A percentile compares a stretch with the other conserved stretches of the same genome.
Conservation (phyloP, 2,888 invertebrate species). For the Hemithea aestivaria region DNA sequence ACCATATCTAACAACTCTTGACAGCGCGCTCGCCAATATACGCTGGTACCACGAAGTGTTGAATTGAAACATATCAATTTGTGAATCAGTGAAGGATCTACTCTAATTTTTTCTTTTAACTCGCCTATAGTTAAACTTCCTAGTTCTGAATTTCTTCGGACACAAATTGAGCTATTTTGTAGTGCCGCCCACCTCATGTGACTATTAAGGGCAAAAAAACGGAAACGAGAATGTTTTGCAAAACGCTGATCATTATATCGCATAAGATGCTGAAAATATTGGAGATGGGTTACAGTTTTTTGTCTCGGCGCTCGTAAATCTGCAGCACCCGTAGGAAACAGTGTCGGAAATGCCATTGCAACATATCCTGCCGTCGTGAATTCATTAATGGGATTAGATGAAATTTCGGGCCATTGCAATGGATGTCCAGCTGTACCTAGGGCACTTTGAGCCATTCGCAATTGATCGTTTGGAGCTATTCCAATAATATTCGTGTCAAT, state of each 20-base stretch:
- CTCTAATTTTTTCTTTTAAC: background rate
- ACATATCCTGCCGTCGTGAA: background rate
- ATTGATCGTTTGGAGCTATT: background rate
- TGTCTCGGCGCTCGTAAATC: slow-evolving; percentile 1
- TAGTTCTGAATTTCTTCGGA: background rate
- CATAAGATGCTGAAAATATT: slow-evolving; percentile 4
- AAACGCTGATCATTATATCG: slow-evolving; percentile 1
- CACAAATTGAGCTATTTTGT: background rate
- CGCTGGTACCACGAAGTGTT: background rate
- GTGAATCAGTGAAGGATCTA: background rate
- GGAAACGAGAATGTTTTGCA: no score
- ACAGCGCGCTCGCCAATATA: slow-evolving; percentile 1
- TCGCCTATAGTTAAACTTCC: background rate
- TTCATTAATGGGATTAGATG: background rate
- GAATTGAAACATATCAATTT: slow-evolving; percentile 1
- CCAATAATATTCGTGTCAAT: background rate
- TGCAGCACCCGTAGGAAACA: slow-evolving; percentile 2
- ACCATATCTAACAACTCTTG: slow-evolving; percentile 1
- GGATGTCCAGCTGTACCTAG: background rate
- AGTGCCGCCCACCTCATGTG: background rate
- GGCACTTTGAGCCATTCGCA: background rate
- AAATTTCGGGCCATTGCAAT: background rate
- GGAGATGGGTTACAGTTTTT: background rate
- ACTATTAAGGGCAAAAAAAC: background rate
- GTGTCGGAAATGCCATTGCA: background rate